phyloP scores from a whole-genome alignment of 2,113 vertebrate genomes.

The Gallinago undulata region DNA sequence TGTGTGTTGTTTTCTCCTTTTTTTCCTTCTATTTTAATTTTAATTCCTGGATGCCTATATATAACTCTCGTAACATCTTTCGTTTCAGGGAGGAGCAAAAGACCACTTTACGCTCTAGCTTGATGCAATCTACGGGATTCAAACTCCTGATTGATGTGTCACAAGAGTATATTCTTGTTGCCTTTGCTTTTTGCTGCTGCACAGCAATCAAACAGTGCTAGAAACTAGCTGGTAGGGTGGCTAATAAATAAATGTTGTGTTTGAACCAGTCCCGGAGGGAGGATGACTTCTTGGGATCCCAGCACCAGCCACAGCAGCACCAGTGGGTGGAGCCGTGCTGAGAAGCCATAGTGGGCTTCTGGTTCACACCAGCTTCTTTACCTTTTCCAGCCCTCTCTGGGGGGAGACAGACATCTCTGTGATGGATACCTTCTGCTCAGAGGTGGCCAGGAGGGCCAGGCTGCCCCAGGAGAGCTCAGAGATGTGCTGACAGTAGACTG shows the following conservation, averaged over 20 bases:
- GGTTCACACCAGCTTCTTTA: background rate
- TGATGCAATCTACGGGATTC: background rate
- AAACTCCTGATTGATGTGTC: background rate
- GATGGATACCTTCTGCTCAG: background rate
- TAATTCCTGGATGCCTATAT: background rate
- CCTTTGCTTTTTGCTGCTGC: background rate
- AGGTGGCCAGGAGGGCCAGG: background rate
- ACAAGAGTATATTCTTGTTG: background rate
- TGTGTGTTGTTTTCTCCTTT: too few species aligned
- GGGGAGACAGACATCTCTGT: background rate
- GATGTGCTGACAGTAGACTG: background rate
- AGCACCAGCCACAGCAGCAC: background rate
- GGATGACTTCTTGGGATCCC: background rate
- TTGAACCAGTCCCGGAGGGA: background rate
- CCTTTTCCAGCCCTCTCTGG: background rate
- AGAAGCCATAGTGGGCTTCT: accelerated
- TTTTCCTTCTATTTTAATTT: background rate
- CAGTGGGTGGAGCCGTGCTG: accelerated
- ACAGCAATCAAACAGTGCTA: background rate
- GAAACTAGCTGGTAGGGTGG: background rate
- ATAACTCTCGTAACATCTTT: background rate
- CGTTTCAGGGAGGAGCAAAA: background rate
- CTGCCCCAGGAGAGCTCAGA: background rate
- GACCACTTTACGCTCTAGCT: background rate
- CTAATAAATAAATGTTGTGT: background rate